Conservation (phyloP, 2,888 invertebrate genomes). For the Venusia cambrica region DNA sequence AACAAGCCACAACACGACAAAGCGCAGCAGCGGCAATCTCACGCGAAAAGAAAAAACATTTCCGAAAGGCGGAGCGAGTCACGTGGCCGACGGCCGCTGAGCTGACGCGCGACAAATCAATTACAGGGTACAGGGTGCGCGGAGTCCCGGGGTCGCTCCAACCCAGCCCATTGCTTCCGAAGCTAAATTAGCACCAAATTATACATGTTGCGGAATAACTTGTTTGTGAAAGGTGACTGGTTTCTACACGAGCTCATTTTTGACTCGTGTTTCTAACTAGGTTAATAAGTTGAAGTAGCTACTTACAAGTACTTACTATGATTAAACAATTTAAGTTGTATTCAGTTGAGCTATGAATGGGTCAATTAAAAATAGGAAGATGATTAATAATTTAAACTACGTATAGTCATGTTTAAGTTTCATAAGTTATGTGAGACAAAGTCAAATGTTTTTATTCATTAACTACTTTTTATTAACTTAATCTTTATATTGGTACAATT, state of each 20-base stretch:
- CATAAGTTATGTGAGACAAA: no score
- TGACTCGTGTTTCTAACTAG: slow-evolving; percentile 10
- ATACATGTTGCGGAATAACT: slow-evolving; percentile 58
- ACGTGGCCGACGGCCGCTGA: slow-evolving; percentile 43
- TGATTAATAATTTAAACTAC: no score
- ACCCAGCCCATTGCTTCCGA: slow-evolving; percentile 52
- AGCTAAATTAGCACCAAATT: slow-evolving; percentile 71
- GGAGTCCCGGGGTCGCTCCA: slow-evolving; percentile 20
- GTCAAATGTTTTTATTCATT: no score
- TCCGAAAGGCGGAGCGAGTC: slow-evolving; percentile 44
- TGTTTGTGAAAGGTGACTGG: slow-evolving; percentile 62
- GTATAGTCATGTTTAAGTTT: no score
- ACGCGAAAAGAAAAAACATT: slow-evolving; percentile 50
- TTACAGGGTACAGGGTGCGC: slow-evolving; percentile 60
- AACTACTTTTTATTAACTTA: no score
- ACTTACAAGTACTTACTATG: no score
- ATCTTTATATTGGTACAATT: no score
- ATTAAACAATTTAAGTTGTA: no score
- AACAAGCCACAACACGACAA: slow-evolving; percentile 33
- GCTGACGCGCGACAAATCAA: slow-evolving; percentile 72
- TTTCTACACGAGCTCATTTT: slow-evolving; percentile 51
- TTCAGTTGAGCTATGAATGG: no score
- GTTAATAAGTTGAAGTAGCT: no score
- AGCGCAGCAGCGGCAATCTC: slow-evolving; percentile 48
- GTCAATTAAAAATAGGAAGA: no score